A percentile compares a stretch with the other conserved stretches of the same genome.
Evolutionary conservation across 2,797 vertebrate species (phyloP).

Genomic region (Odontamblyopus lacepedii): DNA sequence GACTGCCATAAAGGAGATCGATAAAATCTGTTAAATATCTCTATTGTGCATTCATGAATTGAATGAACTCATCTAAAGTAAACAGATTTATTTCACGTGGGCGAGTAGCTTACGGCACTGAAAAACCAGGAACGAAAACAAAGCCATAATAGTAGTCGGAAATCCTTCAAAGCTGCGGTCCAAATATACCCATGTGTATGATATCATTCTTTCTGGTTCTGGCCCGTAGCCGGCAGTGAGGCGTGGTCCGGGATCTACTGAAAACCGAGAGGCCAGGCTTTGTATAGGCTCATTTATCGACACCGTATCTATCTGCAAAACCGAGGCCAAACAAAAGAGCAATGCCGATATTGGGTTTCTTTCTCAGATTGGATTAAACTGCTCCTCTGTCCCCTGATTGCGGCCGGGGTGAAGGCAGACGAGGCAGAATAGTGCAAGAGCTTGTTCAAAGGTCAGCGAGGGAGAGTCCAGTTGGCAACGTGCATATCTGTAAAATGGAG

Average conservation of each 20-base stretch:
- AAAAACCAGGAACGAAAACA: neutral
- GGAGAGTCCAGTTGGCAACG: constrained; percentile 19
- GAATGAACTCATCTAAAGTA: too few species aligned
- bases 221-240: constrained; percentile 8
- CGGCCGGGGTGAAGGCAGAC: constrained; percentile 37
- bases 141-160: neutral
- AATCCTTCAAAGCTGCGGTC: neutral
- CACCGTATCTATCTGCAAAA: constrained; percentile 27
- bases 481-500: constrained; percentile 39
- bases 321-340: constrained; percentile 34
- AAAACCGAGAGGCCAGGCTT: constrained; percentile 5
- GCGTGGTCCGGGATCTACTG: constrained; percentile 14
- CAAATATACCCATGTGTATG: neutral
- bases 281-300: constrained; percentile 34
- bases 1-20: too few species aligned
- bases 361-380: constrained; percentile 43
- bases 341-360: constrained; percentile 41
- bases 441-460: constrained; percentile 37
- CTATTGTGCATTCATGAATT: neutral
- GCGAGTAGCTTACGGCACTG: constrained; percentile 5
- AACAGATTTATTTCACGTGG: neutral
- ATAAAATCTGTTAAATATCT: neutral
- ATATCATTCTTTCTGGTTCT: constrained; percentile 20
- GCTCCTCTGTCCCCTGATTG: constrained; percentile 39
- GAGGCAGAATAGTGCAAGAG: constrained; percentile 33